A percentile compares a stretch with the other conserved stretches of the same genome.
phyloP scores from a whole-genome alignment of 35 echinoderm and acorn worm species.

The Chiridota heheva region DNA sequence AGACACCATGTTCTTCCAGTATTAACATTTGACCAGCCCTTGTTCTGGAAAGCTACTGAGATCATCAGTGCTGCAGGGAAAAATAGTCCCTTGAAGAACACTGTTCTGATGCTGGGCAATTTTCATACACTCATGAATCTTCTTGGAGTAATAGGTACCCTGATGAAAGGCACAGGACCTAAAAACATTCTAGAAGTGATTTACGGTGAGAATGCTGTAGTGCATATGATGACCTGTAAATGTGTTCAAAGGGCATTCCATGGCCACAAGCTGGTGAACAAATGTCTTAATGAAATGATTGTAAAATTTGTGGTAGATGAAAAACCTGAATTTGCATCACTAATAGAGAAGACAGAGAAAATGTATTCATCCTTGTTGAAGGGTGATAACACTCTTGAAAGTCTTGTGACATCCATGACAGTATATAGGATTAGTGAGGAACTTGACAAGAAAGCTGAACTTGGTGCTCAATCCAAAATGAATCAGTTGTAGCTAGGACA shows the following conservation, averaged over 20 bases:
- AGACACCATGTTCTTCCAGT: constrained; percentile 29
- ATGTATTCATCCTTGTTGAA: too few species aligned
- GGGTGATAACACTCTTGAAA: too few species aligned
- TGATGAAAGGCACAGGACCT: constrained; percentile 34
- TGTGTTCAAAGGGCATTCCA: constrained; percentile 47
- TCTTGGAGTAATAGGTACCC: constrained; percentile 32
- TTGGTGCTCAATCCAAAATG: not conserved
- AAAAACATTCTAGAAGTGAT: too few species aligned
- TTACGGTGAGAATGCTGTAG: too few species aligned
- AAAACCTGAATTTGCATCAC: constrained; percentile 15
- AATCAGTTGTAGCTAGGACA: constrained; percentile 27
- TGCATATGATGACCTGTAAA: too few species aligned
- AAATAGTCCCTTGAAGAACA: constrained; percentile 21
- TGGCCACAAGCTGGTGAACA: constrained; percentile 50
- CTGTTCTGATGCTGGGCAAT: too few species aligned
- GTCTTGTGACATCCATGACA: too few species aligned
- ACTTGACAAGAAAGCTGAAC: constrained; percentile 37
- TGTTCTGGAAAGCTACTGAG: constrained; percentile 71
- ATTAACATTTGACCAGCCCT: constrained; percentile 69
- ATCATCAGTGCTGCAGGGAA: too few species aligned
- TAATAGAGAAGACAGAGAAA: too few species aligned
- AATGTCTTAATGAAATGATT: constrained; percentile 51
- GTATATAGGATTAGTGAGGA: too few species aligned
- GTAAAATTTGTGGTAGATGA: constrained; percentile 13
- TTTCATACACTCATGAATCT: not conserved